Base-by-base conservation (phyloP, 2,797 vertebrate genomes). In the Lycodopsis pacificus region DNA sequence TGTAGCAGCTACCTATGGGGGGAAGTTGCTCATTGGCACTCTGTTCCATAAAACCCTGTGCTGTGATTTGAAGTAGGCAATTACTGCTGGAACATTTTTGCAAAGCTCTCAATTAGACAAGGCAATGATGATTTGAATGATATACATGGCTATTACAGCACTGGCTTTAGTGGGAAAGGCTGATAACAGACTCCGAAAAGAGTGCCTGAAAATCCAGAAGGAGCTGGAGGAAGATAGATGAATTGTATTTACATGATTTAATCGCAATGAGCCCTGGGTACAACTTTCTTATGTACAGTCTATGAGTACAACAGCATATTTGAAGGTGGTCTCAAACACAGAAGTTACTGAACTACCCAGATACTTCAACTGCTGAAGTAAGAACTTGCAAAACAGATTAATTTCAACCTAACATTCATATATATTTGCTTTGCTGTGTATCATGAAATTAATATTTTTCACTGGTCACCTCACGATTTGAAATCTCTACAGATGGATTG, bases 11-110 rank as follows among this genome's bases (percentile, higher is more conserved):
- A 1, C 91, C 0, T 95, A 96, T 1, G 84, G 77, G 36, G 76
- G 93, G 5, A 97, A 96, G 61, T 88, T 99, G 59, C 95, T 99
- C 13, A 96, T 99, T 4, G 97, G 97, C 69, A 96, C 96, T 0
- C 88, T 98, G 62, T 98, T 93, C 85, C 97, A 99, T 72, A 97
- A 96, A 94, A 96, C 96, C 5, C 81, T 99, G 54, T 93, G 91
- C 56, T 99, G 98, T 91, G 91, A 97, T 65, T 90, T 96, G 61
- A 77, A 93, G 63, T 94, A 94, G 75, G 6, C n/a, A 1, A 0
- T 46, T 4, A 14, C n/a, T 32, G 4, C 62, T 46, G 8, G 15
- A 40, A 14, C 1, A 2, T 25, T 13, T 40, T 65, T 38, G n/a
- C 36, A 44, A 51, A 12, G n/a, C 19, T 65, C 13, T 49, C 19